phyloP scores from a whole-genome alignment of 2,888 invertebrate genomes.

The Drosophila mulleri region DNA sequence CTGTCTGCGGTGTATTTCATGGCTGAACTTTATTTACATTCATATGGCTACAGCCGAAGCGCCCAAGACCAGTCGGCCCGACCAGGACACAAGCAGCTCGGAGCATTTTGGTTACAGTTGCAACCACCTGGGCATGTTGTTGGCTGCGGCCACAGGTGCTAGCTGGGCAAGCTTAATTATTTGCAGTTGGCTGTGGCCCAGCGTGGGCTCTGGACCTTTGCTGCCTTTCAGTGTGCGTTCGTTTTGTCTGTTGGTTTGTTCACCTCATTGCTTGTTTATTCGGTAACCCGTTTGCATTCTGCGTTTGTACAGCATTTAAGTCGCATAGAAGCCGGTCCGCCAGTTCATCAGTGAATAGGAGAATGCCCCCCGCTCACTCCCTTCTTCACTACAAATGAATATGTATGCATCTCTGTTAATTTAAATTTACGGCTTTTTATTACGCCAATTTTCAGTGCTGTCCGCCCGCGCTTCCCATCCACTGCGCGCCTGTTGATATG shows the following conservation, averaged over 20 bases:
- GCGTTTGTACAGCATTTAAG: constrained; percentile 67
- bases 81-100: constrained; percentile 4
- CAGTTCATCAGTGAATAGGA: constrained; percentile 17
- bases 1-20: constrained; percentile 69
- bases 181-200: constrained; percentile 57
- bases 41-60: constrained; percentile 34
- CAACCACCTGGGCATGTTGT: constrained; percentile 28
- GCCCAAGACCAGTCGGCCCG: neutral
- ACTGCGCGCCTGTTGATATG: constrained; percentile 33
- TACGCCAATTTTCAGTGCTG: constrained; percentile 6
- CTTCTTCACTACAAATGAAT: neutral
- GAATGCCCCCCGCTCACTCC: neutral
- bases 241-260: constrained; percentile 24
- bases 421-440: constrained; percentile 61
- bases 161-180: constrained; percentile 72
- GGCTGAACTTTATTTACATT: constrained; percentile 77
- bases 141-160: constrained; percentile 69
- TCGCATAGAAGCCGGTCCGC: constrained; percentile 45
- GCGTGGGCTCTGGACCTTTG: constrained; percentile 10
- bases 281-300: constrained; percentile 49
- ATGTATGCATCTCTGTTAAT: constrained; percentile 43
- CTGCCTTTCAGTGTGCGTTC: constrained; percentile 23
- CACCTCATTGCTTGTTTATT: constrained; percentile 34
- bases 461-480: neutral
- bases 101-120: constrained; percentile 52